A percentile compares a stretch with the other conserved stretches of the same genome.
These are phyloP conservation scores for Lagenorhynchus albirostris DNA, from an alignment of 2,113 vertebrate species.

Conservation along the genomic window DNA sequence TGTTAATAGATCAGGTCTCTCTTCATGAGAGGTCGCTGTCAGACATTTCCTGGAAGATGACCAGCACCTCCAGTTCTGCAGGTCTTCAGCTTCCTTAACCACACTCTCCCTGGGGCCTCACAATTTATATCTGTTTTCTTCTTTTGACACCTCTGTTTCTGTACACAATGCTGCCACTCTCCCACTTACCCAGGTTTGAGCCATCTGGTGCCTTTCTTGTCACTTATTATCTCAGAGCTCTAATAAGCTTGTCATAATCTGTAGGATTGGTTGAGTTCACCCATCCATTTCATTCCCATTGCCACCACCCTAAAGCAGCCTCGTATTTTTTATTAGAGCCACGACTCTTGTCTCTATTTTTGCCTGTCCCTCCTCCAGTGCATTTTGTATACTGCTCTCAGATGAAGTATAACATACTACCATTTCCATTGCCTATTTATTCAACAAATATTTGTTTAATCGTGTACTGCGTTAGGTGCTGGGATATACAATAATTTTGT, in stretches of 20 bases:
- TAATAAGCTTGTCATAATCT: neutral
- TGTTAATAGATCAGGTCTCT: neutral
- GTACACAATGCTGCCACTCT: neutral
- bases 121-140: neutral
- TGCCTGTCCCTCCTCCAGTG: neutral
- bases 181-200: neutral
- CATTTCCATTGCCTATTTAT: neutral
- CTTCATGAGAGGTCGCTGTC: neutral
- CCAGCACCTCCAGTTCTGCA: neutral
- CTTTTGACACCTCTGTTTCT: neutral
- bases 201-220: neutral
- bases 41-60: neutral
- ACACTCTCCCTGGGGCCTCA: neutral
- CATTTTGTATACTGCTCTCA: neutral
- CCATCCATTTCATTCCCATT: neutral
- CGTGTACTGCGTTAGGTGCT: neutral
- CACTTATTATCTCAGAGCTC: neutral
- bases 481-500: neutral
- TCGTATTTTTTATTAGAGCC: neutral
- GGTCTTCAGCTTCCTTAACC: neutral
- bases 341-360: neutral
- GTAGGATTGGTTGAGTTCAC: neutral
- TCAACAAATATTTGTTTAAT: neutral
- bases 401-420: neutral
- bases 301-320: neutral